phyloP scores from a whole-genome alignment of 2,113 vertebrate genomes.

The Sturnus vulgaris region DNA sequence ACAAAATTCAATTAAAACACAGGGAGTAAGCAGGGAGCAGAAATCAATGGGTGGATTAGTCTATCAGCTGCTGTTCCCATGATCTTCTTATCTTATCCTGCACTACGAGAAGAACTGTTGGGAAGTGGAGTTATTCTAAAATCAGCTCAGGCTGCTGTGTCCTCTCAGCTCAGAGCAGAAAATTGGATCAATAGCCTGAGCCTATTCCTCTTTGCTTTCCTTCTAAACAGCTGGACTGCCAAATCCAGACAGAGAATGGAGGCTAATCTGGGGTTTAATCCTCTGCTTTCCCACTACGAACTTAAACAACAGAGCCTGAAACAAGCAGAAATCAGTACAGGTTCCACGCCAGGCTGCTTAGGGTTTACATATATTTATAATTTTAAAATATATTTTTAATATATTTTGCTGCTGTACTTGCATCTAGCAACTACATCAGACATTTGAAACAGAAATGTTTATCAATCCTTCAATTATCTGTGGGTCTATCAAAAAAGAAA shows the following conservation, averaged over 20 bases:
- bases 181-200: not conserved
- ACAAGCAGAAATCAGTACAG: not conserved
- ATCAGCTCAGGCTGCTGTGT: not conserved
- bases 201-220: not conserved
- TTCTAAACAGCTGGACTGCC: not conserved
- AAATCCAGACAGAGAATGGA: not conserved
- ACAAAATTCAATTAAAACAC: slow-evolving; percentile 70
- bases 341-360: not conserved
- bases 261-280: slow-evolving; percentile 5
- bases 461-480: not conserved
- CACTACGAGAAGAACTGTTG: not conserved
- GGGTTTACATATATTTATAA: not conserved
- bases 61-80: slow-evolving; percentile 25
- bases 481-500: not conserved
- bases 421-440: not conserved
- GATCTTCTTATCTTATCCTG: not conserved
- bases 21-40: slow-evolving; percentile 55
- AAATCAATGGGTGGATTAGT: slow-evolving; percentile 56
- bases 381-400: not conserved
- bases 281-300: not conserved
- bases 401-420: not conserved
- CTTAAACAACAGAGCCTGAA: not conserved
- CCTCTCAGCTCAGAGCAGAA: not conserved
- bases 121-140: not conserved
- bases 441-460: not conserved